These are phyloP conservation scores for Pseudeuparius sepicola DNA, from an alignment of 2,888 invertebrate species.

Conservation along the genomic window DNA sequence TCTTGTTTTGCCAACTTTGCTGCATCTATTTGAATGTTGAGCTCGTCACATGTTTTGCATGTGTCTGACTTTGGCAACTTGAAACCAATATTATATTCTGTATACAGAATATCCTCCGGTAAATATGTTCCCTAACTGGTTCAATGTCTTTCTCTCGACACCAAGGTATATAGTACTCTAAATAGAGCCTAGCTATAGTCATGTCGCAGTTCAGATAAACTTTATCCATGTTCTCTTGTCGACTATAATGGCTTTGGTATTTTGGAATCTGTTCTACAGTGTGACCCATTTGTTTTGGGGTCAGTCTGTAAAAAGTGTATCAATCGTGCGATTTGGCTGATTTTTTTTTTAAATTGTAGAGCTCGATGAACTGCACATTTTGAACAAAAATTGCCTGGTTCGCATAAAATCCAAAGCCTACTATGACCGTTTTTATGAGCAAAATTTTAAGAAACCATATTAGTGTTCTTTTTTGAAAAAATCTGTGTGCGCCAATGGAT, in stretches of 20 bases:
- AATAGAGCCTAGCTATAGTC: conserved; percentile 10
- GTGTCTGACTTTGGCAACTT: conserved; percentile 16
- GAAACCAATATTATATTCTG: conserved; percentile 16
- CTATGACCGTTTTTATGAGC: no score
- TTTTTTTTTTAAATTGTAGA: no score
- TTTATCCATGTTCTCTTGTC: conserved; percentile 10
- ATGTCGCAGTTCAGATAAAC: conserved; percentile 13
- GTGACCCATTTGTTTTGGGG: no score
- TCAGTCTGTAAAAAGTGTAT: no score
- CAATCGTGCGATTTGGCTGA: no score
- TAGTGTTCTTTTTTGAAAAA: no score
- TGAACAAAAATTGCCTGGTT: no score
- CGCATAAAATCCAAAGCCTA: no score
- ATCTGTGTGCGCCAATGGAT: no score
- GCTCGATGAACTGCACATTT: no score
- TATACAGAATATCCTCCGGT: conserved; percentile 14
- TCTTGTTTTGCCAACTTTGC: conserved; percentile 1
- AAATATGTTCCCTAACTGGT: conserved; percentile 10
- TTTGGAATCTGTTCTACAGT: conserved; percentile 8
- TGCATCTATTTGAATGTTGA: conserved; percentile 9
- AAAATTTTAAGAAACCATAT: no score
- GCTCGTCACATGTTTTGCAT: conserved; percentile 15
- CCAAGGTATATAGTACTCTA: conserved; percentile 11
- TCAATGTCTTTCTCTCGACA: conserved; percentile 7
- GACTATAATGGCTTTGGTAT: conserved; percentile 16